Conservation (phyloP, 2,113 vertebrate genomes). For the Meleagris gallopavo region DNA sequence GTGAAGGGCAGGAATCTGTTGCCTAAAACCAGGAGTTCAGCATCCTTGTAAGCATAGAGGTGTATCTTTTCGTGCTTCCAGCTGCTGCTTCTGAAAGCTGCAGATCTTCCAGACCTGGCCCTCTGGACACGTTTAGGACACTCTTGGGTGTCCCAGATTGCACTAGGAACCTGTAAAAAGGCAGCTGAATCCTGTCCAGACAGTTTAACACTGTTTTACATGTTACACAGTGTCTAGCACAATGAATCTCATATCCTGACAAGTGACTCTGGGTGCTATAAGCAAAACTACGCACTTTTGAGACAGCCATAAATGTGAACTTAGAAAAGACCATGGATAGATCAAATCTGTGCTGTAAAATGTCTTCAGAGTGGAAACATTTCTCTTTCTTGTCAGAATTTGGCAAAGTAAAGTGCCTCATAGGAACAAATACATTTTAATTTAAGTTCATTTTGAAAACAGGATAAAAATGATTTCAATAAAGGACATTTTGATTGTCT, state of each 20-base stretch:
- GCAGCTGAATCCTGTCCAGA: constrained; percentile 6
- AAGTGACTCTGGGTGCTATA: background rate
- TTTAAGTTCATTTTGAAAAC: constrained; percentile 13
- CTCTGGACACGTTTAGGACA: background rate
- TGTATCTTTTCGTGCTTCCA: background rate
- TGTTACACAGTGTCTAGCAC: background rate
- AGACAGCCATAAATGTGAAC: background rate
- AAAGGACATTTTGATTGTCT: constrained; percentile 32
- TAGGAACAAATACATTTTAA: background rate
- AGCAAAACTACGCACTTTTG: background rate
- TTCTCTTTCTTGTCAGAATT: background rate
- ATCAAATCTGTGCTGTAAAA: background rate
- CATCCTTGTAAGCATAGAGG: background rate
- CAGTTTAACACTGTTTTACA: background rate
- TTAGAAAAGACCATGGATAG: background rate
- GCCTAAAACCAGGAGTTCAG: background rate
- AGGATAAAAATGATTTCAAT: background rate
- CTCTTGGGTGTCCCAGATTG: background rate
- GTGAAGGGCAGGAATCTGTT: background rate
- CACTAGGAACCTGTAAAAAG: background rate
- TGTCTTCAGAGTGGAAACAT: background rate
- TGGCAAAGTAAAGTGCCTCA: background rate
- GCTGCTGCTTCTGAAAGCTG: background rate
- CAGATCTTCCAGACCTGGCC: background rate
- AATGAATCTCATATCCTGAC: constrained; percentile 24